These are phyloP conservation scores for Gari tellinella DNA, from an alignment of 2,888 invertebrate genomes.

Conservation along the genomic window DNA sequence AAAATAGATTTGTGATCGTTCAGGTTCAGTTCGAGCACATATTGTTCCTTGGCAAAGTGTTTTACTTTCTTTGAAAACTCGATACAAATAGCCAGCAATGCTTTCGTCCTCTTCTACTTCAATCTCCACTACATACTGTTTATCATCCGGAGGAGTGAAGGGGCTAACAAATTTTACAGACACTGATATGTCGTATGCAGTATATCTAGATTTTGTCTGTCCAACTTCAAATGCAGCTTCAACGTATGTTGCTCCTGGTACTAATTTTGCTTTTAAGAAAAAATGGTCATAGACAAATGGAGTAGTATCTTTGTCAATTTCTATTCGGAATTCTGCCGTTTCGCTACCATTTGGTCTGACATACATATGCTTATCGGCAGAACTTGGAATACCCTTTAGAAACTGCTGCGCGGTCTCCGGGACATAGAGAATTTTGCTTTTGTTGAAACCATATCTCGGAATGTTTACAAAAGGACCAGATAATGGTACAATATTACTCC, in stretches of 20 bases:
- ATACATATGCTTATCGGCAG: slow-evolving; percentile 10
- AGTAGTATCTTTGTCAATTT: slow-evolving; percentile 37
- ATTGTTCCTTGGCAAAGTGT: neutral
- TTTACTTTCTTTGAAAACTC: neutral
- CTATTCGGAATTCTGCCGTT: slow-evolving; percentile 28
- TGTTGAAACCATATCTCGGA: too few relatives aligned
- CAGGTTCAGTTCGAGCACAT: neutral
- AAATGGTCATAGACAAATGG: slow-evolving; percentile 64
- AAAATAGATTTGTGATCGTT: slow-evolving; percentile 10
- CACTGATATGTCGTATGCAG: slow-evolving; percentile 1
- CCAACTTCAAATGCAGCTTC: too few relatives aligned
- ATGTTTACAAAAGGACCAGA: slow-evolving; percentile 19
- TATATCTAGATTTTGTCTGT: too few relatives aligned
- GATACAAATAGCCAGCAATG: neutral
- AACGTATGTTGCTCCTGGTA: too few relatives aligned
- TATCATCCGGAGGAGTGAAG: slow-evolving; percentile 2
- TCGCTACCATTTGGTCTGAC: too few relatives aligned
- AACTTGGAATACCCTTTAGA: slow-evolving; percentile 16
- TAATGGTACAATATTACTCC: slow-evolving; percentile 20
- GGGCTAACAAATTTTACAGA: slow-evolving; percentile 15
- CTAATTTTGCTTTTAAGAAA: slow-evolving; percentile 33
- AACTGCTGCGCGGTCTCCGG: slow-evolving; percentile 4
- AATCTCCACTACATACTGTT: too few relatives aligned
- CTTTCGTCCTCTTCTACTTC: neutral
- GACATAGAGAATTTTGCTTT: too few relatives aligned